Percentiles rank a stretch among this genome's conserved stretches.
phyloP scores from a whole-genome alignment of 2,888 invertebrate species.

The Dynastes tityus region DNA sequence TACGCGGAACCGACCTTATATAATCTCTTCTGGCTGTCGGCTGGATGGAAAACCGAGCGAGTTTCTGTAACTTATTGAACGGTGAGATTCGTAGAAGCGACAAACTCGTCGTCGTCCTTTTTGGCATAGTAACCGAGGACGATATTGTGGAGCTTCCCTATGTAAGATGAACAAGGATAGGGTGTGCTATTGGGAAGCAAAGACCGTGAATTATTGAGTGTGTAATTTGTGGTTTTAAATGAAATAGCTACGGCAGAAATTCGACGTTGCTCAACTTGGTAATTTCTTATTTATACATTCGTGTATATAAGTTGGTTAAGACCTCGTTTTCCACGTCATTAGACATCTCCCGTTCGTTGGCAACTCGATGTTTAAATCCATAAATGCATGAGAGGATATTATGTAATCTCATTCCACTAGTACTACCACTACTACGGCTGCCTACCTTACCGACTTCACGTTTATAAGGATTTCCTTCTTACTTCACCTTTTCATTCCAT shows the following conservation, averaged over 20 bases:
- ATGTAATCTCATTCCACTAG: slow-evolving; percentile 11
- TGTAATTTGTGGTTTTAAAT: slow-evolving; percentile 47
- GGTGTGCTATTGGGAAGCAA: slow-evolving; percentile 1
- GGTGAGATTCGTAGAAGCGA: slow-evolving; percentile 6
- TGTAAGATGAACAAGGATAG: background rate
- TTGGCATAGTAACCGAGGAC: background rate
- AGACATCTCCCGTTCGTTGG: slow-evolving; percentile 53
- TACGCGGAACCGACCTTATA: slow-evolving; percentile 7
- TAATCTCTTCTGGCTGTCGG: background rate
- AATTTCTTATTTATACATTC: slow-evolving; percentile 47
- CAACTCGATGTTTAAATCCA: slow-evolving; percentile 44
- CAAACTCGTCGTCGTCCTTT: background rate
- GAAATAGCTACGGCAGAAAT: slow-evolving; percentile 34
- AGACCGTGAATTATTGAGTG: slow-evolving; percentile 44
- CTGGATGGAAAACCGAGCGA: background rate
- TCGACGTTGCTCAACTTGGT: slow-evolving; percentile 21
- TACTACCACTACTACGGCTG: background rate
- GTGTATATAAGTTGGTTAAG: slow-evolving; percentile 45
- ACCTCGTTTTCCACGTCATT: slow-evolving; percentile 43
- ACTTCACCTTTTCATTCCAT: too few relatives aligned
- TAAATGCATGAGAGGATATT: slow-evolving; percentile 37
- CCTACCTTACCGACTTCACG: background rate
- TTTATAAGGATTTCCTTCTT: too few relatives aligned
- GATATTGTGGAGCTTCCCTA: background rate
- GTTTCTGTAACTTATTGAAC: slow-evolving; percentile 37